Evolutionary conservation across 2,113 vertebrate genomes (phyloP).

Genomic region (Stegastes partitus): DNA sequence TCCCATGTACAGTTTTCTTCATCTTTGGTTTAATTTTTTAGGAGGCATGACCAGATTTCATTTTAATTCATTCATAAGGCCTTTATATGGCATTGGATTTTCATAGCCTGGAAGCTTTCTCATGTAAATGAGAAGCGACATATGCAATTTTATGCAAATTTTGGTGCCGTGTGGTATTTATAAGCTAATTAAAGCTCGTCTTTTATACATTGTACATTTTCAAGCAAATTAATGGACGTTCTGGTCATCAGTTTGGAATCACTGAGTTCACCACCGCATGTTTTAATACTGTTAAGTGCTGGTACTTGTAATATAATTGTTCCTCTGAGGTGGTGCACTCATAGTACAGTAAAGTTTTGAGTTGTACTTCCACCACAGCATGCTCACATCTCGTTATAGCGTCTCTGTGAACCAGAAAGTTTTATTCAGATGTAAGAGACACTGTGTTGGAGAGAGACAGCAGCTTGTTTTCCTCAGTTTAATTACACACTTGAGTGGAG

Average conservation of each 20-base stretch:
- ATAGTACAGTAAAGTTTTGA: no score
- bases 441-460: not conserved
- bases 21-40: not conserved
- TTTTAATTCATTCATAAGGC: not conserved
- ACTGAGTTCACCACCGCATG: no score
- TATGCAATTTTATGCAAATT: not conserved
- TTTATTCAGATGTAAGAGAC: not conserved
- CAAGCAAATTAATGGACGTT: no score
- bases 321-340: no score
- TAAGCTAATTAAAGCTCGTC: not conserved
- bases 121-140: not conserved
- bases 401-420: not conserved
- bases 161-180: not conserved
- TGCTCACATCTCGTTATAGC: not conserved
- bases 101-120: not conserved
- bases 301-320: no score
- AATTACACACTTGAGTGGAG: slow-evolving; percentile 21
- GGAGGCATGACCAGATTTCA: not conserved
- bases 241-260: no score
- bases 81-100: not conserved
- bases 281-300: no score
- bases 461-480: slow-evolving; percentile 14
- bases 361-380: not conserved
- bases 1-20: no score
- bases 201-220: not conserved